A percentile compares a stretch with the other conserved stretches of the same genome.
Evolutionary conservation across 2,888 invertebrate genomes (phyloP).

Genomic region (Plagodis pulveraria): DNA sequence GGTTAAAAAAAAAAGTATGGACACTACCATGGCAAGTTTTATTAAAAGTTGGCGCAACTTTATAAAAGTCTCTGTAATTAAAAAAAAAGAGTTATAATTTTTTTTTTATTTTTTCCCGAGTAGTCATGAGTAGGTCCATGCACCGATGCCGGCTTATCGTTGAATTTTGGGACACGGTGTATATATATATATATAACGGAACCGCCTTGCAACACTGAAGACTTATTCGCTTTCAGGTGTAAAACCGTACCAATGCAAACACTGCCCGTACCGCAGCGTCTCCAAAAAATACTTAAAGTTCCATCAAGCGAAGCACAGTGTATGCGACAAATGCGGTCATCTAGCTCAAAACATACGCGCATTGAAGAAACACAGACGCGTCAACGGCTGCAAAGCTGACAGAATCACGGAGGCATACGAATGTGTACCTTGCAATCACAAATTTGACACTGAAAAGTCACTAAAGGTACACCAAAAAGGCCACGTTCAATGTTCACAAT

Average conservation of each 20-base stretch:
- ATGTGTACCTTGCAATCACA: conserved; percentile 8
- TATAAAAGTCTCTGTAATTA: too few relatives aligned
- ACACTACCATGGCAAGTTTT: too few relatives aligned
- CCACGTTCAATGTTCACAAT: conserved; percentile 17
- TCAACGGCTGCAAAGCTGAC: conserved; percentile 5
- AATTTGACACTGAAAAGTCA: background rate
- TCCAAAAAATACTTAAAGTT: conserved; percentile 72
- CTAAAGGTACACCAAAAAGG: background rate
- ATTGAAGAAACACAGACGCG: conserved; percentile 45
- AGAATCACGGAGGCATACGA: background rate
- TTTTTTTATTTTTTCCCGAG: too few relatives aligned
- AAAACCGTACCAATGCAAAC: conserved; percentile 69
- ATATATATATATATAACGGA: too few relatives aligned
- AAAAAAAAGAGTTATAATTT: too few relatives aligned
- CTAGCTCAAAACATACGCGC: conserved; percentile 54
- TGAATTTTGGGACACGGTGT: too few relatives aligned
- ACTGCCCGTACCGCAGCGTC: conserved; percentile 63
- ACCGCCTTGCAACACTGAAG: too few relatives aligned
- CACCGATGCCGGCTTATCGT: too few relatives aligned
- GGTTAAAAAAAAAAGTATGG: too few relatives aligned
- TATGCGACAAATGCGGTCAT: conserved; percentile 56
- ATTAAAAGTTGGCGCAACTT: too few relatives aligned
- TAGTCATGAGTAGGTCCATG: too few relatives aligned
- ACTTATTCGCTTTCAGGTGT: conserved; percentile 45
- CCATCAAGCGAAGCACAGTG: conserved; percentile 64